Base-by-base conservation (phyloP, 2,888 invertebrate species). In the Bellardia pandia region DNA sequence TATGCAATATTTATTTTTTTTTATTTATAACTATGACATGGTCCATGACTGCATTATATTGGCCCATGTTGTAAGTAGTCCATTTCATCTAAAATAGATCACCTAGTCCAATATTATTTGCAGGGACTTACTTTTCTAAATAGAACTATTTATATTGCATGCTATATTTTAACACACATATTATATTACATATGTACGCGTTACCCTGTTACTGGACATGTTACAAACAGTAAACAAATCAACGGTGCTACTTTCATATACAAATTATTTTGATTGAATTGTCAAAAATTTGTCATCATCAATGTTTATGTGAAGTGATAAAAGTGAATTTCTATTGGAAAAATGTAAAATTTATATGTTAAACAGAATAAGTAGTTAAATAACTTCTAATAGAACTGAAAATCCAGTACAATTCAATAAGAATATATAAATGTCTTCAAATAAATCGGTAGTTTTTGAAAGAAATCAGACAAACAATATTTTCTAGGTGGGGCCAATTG, bases 281-380 rank as follows among this genome's bases (percentile, higher is more conserved):
- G 80, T 80, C 80, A 80, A 80, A 80, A 66, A 53, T 74, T 80
- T 74, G 72, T 74, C 80, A 74, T 80, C 72, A 74, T 81, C 45
- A 66, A 30, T 62, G 42, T 64, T 80, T 64, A 62, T 37, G 72
- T 23, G 13, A 30, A 23, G 14, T 42, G 37, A 48, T 40, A 45
- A 68, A 68, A 68, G 5, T 23, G 16, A 37, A 23, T 16, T 81
- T 37, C 48, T 33, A 40, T 5, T 11, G 58, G 5, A 81, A 81
- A 74, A 81, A 75, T 60, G 48, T 40, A 40, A 75, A 81, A 60
- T 23, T 56, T 16, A 56, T 14, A 3, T 66, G 33, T 56, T 56
- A 8, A 80, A 62, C 42, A 23, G 1, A 13, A 62, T 56, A 74
- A 64, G 42, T 42, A 14, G 45, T 16, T 53, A 42, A 16, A 37